Conservation (phyloP, 1,140 invertebrate species). For the Saccostrea cuccullata region DNA sequence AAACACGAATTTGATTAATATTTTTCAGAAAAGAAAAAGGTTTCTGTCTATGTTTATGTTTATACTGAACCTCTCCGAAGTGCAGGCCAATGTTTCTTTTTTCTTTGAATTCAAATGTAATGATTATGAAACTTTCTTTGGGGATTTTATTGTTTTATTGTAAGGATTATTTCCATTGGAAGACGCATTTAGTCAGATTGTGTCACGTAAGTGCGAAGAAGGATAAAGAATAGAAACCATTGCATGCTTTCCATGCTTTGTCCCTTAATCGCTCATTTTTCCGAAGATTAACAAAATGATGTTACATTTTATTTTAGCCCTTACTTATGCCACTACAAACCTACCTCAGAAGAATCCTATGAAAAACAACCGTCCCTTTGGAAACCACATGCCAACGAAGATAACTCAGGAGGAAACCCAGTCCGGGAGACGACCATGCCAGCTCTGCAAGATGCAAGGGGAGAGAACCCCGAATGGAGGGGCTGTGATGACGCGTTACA, state of each 20-base stretch:
- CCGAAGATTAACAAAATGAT: not conserved
- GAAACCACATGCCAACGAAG: not conserved
- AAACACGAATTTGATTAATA: too few species aligned
- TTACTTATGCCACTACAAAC: not conserved
- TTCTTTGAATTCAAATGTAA: too few species aligned
- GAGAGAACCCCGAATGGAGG: slow-evolving; percentile 10
- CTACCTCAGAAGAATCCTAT: not conserved
- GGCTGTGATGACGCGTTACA: slow-evolving; percentile 34
- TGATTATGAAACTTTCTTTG: too few species aligned
- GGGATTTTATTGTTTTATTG: too few species aligned
- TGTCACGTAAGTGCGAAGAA: too few species aligned
- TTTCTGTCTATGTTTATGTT: too few species aligned
- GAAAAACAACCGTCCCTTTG: slow-evolving; percentile 3
- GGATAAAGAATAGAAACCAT: too few species aligned
- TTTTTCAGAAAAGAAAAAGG: too few species aligned
- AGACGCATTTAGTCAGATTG: too few species aligned
- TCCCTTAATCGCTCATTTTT: not conserved
- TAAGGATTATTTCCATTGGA: too few species aligned
- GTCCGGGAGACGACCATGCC: slow-evolving; percentile 14
- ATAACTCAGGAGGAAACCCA: slow-evolving; percentile 15
- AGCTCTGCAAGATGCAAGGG: slow-evolving; percentile 12
- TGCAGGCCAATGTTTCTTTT: too few species aligned
- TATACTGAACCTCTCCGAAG: too few species aligned
- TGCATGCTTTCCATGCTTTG: not conserved
- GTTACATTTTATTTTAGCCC: not conserved